Evolutionary conservation across 1,140 invertebrate species (phyloP).

Genomic region (Ceratosolen solmsi): DNA sequence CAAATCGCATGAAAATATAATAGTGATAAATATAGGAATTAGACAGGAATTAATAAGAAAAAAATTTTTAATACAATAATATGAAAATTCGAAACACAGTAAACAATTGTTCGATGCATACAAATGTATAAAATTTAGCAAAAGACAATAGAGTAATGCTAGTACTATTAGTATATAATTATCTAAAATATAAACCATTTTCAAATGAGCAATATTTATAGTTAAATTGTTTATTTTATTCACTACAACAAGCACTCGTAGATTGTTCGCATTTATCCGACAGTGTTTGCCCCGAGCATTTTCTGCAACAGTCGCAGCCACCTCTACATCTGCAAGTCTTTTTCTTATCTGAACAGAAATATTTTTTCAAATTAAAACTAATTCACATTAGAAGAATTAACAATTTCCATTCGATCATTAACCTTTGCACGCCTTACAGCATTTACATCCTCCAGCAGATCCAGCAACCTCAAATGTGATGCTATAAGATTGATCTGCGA

Average conservation of each 20-base stretch:
- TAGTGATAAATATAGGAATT: too few relatives aligned
- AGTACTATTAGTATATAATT: background rate
- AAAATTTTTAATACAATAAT: too few relatives aligned
- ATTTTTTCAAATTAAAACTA: background rate
- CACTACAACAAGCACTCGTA: background rate
- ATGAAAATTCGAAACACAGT: too few relatives aligned
- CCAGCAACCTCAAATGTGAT: background rate
- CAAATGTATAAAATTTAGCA: too few relatives aligned
- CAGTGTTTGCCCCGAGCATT: background rate
- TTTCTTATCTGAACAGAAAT: conserved; percentile 7
- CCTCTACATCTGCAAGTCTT: conserved; percentile 21
- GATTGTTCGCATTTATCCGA: conserved; percentile 2
- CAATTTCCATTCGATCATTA: background rate
- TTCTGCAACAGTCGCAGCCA: conserved; percentile 28
- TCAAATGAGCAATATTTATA: background rate
- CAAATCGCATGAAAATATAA: too few relatives aligned
- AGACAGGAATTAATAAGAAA: too few relatives aligned
- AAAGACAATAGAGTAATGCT: background rate
- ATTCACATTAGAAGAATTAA: background rate
- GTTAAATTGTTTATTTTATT: background rate
- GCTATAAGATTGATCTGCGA: background rate
- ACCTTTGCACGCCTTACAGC: background rate
- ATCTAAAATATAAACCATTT: background rate
- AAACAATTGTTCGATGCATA: too few relatives aligned
- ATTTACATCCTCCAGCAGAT: background rate